Base-by-base conservation (phyloP, 1,140 invertebrate genomes). In the Laupala kohalensis region DNA sequence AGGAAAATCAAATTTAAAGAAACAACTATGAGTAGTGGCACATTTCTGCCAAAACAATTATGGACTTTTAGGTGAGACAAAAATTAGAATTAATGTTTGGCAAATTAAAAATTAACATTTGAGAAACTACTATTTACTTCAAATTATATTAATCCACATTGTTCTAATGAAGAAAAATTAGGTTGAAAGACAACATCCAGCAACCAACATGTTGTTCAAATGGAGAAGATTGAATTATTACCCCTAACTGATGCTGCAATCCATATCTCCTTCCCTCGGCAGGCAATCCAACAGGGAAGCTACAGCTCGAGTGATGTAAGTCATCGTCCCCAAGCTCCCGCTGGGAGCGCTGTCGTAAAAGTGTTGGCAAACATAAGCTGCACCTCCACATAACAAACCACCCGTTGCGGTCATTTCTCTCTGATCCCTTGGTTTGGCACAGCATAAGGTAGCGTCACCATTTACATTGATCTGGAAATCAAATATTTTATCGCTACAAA, bases 311-410 rank as follows among this genome's bases (percentile, higher is more conserved):
- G 95, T 93, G 76, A 99, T 87, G 77, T 99, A 99, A 0, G 95
- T 97, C 94, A 98, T 98, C 23, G 97, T 98, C 71, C 97, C 97
- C 81, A 89, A 98, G 77, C 90, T 90, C 64, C 97, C 97, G 80
- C 95, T 97, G 5, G 97, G 97, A 24, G 97, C 97, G 79, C 91
- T 94, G 80, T 99, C 97, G 80, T 98, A 99, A 78, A 99, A 93
- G 82, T 97, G 94, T 81, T 95, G 92, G 81, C 97, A 99, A 73
- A 99, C 94, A 73, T 92, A 94, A 0, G 92, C 94, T 62, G 95
- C 93, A 37, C 96, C 96, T 37, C 92, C 92, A 79, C 96, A 98
- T 4, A 93, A 81, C 23, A 92, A 80, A 74, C 85, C 86, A 53
- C 90, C 89, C 64, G 82, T 80, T 66, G 83, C 80, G 6, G 84